phyloP scores from a whole-genome alignment of 1,140 invertebrate species.

The Agrypnia vestita region DNA sequence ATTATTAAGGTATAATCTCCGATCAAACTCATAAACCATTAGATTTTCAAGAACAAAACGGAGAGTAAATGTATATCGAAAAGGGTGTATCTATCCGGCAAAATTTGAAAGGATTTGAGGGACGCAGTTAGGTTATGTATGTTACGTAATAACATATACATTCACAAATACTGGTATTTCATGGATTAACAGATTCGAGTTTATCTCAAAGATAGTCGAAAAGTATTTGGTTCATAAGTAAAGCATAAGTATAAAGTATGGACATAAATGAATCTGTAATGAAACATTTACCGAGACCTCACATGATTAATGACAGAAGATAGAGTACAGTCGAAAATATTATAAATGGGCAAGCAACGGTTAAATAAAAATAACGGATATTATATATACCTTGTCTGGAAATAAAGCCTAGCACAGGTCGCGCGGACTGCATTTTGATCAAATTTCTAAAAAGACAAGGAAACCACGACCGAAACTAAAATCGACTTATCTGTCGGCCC shows the following conservation, averaged over 20 bases:
- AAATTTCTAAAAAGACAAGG: background rate
- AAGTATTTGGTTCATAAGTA: background rate
- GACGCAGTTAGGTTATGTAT: constrained; percentile 7
- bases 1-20: too few species aligned
- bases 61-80: too few species aligned
- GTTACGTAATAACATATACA: constrained; percentile 4
- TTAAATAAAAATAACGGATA: background rate
- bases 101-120: background rate
- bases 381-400: constrained; percentile 35
- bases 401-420: constrained; percentile 7
- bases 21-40: too few species aligned
- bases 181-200: too few species aligned
- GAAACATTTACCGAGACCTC: background rate
- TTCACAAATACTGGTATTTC: background rate
- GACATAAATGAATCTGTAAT: background rate
- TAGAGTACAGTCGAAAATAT: too few species aligned
- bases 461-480: background rate
- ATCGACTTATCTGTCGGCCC: background rate
- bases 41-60: too few species aligned
- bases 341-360: background rate
- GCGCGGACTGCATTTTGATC: constrained; percentile 33
- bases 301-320: too few species aligned
- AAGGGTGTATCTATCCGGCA: too few species aligned
- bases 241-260: background rate
- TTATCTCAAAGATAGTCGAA: too few species aligned